phyloP scores from a whole-genome alignment of 2,797 vertebrate species.

The Coreius guichenoti region DNA sequence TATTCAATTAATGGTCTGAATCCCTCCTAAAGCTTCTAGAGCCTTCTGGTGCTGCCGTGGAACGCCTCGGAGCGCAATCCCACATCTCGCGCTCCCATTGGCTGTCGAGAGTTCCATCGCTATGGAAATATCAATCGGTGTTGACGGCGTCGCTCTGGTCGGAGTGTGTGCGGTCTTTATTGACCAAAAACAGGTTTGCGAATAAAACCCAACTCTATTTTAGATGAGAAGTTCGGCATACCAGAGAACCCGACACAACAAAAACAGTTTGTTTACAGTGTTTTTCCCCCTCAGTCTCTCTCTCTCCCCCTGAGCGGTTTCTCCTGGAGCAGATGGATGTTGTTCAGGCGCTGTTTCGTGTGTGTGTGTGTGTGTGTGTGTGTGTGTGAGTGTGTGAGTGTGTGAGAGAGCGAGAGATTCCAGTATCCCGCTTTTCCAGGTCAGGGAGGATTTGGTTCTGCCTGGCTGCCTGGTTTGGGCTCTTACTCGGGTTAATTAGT shows the following conservation, averaged over 20 bases:
- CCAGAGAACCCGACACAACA: not conserved
- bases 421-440: slow-evolving; percentile 46
- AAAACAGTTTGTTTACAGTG: not conserved
- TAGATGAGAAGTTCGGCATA: not conserved
- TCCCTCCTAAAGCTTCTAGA: slow-evolving; percentile 59
- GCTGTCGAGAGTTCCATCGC: slow-evolving; percentile 38
- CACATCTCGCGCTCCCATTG: slow-evolving; percentile 42
- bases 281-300: not conserved
- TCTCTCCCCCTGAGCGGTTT: slow-evolving; percentile 33
- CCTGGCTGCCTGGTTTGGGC: slow-evolving; percentile 51
- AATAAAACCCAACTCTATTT: not conserved
- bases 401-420: slow-evolving; percentile 28
- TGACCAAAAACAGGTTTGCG: not conserved
- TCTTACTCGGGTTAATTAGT: slow-evolving; percentile 73
- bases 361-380: slow-evolving; percentile 4
- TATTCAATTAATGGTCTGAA: slow-evolving; percentile 63
- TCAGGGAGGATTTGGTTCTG: slow-evolving; percentile 52
- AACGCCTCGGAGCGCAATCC: slow-evolving; percentile 29
- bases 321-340: slow-evolving; percentile 49
- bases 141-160: slow-evolving; percentile 21
- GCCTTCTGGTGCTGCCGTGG: slow-evolving; percentile 49
- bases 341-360: slow-evolving; percentile 11
- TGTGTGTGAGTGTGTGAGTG: slow-evolving; percentile 11
- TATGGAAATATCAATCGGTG: slow-evolving; percentile 55
- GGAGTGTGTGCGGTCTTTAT: not conserved